Evolutionary conservation across 1,140 invertebrate species (phyloP).

Genomic region (Pseudomyrmex sp.): DNA sequence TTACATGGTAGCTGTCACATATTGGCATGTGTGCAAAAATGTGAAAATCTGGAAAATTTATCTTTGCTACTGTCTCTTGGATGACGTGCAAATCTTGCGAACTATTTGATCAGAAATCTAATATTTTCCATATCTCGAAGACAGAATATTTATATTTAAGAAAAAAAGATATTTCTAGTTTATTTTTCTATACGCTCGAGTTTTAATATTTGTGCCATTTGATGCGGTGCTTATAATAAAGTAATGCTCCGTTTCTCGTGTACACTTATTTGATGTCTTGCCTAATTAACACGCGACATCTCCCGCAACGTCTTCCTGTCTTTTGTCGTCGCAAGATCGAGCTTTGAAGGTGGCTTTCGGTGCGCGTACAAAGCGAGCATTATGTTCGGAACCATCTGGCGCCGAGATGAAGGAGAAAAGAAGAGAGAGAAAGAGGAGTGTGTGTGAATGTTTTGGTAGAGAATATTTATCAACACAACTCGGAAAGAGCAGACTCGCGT

Average conservation of each 20-base stretch:
- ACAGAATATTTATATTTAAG: not conserved
- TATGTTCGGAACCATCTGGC: constrained; percentile 40
- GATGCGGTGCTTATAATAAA: not conserved
- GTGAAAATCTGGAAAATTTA: constrained; percentile 1
- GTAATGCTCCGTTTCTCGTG: not conserved
- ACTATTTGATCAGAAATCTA: not conserved
- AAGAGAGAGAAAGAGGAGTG: no score
- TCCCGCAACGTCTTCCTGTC: constrained; percentile 17
- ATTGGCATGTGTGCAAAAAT: not conserved
- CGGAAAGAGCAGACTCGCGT: constrained; percentile 32
- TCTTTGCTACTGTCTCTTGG: not conserved
- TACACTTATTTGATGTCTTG: constrained; percentile 5
- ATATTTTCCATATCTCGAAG: not conserved
- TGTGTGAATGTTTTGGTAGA: no score
- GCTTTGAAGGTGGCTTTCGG: constrained; percentile 36
- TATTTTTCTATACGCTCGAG: no score
- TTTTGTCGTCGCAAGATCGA: constrained; percentile 4
- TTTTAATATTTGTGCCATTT: not conserved
- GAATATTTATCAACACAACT: constrained; percentile 48
- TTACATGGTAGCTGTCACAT: not conserved
- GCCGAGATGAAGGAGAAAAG: not conserved
- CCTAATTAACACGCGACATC: constrained; percentile 48
- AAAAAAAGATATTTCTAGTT: no score
- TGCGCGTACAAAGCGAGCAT: constrained; percentile 38
- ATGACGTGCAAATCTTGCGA: not conserved